Evolutionary conservation across 2,888 invertebrate species (phyloP).

Genomic region (Eupithecia vulgata): DNA sequence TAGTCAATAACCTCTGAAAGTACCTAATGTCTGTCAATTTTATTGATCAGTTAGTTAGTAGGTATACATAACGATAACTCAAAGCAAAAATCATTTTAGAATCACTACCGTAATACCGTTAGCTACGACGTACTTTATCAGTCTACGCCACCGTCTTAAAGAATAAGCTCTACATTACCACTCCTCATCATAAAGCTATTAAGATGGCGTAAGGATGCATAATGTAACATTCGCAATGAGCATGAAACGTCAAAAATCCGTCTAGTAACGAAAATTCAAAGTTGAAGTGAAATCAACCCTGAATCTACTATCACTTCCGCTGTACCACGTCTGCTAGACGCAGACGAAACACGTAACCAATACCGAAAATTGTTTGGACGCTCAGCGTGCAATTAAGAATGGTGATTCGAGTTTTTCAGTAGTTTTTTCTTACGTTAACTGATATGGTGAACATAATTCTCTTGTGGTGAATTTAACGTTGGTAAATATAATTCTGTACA

Average conservation of each 20-base stretch:
- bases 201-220: too few species aligned
- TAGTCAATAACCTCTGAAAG: background rate
- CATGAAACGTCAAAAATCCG: too few species aligned
- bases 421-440: slow-evolving; percentile 5
- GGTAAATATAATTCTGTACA: background rate
- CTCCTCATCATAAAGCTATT: background rate
- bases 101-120: background rate
- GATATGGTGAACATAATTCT: slow-evolving; percentile 7
- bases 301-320: slow-evolving; percentile 18
- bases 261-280: background rate
- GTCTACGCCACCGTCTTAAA: background rate
- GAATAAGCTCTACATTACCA: background rate
- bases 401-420: slow-evolving; percentile 23
- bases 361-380: slow-evolving; percentile 29
- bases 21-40: background rate
- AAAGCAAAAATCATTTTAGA: background rate
- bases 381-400: slow-evolving; percentile 23
- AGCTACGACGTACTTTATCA: background rate
- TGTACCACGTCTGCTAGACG: slow-evolving; percentile 21
- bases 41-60: background rate
- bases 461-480: background rate
- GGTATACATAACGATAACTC: background rate
- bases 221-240: too few species aligned
- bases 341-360: slow-evolving; percentile 35
- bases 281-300: background rate